Base-by-base conservation (phyloP, 2,888 invertebrate species). In the Plemyria rubiginata region DNA sequence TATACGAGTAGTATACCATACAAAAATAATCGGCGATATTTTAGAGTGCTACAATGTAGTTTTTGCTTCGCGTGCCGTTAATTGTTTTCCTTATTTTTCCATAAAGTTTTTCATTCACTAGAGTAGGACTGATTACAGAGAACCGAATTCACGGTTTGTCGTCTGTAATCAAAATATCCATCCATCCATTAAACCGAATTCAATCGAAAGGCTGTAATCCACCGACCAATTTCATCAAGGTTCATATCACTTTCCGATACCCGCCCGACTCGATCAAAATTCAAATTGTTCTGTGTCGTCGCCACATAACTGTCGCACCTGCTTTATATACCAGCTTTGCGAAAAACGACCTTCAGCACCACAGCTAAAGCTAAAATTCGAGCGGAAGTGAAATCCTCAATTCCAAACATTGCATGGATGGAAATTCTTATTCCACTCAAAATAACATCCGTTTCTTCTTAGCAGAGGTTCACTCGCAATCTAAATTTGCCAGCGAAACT, bases 341-440 rank as follows among this genome's bases (percentile, higher is more conserved):
- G 6, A 79, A 82, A 81, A 68, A 48, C 36, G 51, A 74, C 81
- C 66, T 49, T 78, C 75, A 11, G 0, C 0, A 12, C 0, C 0
- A 1, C 0, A 0, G 0, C 11, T 73, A 83, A 59, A 72, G 80
- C 68, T 52, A 12, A 65, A 66, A 78, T 55, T 84, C 8, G 41
- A 22, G 22, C 3, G 22, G 22, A 54, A 55, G 32, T 40, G 11
- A 0, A 36, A 54, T 63, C 73, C 75, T 78, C 85, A 85, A 85
- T 22, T 85, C 79, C 73, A 77, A 82, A 83, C 84, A 80, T 80
- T 77, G 81, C 84, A 85, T 86, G 83, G 86, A 89, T 88, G 86
- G 86, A 86, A 87, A 88, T 90, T 90, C 86, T 89, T 91, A 90
- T 88, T 87, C 83, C 85, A 87, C 81, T 91, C 88, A 90, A 90